phyloP scores from a whole-genome alignment of 2,797 vertebrate genomes.

The Rhadinocentrus ornatus region DNA sequence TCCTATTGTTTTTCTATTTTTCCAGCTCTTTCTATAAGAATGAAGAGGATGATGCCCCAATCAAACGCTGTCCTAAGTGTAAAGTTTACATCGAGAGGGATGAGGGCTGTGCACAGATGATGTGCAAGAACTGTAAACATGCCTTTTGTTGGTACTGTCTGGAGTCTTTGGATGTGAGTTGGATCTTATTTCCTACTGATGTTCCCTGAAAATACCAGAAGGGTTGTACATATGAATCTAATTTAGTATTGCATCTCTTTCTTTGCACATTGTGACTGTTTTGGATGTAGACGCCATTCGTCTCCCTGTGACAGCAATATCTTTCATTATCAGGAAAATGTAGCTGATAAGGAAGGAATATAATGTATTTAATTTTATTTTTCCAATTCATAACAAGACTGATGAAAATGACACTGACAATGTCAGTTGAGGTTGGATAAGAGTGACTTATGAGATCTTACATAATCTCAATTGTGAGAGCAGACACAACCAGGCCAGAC shows the following conservation, averaged over 20 bases:
- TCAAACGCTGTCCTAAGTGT: conserved; percentile 98
- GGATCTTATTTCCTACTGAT: neutral
- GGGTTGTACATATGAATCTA: neutral
- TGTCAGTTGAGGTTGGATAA: conserved; percentile 6
- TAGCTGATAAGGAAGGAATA: conserved; percentile 26
- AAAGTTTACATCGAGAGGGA: conserved; percentile 98
- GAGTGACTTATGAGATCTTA: conserved; percentile 31
- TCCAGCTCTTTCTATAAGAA: conserved; percentile 84
- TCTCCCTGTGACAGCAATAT: conserved; percentile 20
- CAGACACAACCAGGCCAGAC: neutral
- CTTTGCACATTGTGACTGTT: conserved; percentile 2
- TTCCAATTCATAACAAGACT: neutral
- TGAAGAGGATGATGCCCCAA: conserved; percentile 90
- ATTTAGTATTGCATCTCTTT: neutral
- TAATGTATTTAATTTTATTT: conserved; percentile 5
- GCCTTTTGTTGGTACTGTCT: conserved; percentile 99
- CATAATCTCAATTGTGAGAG: conserved; percentile 50
- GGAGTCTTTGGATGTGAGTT: conserved; percentile 97
- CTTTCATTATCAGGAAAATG: conserved; percentile 34
- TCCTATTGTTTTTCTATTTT: neutral
- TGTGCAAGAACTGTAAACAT: conserved; percentile 99
- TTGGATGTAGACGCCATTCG: conserved; percentile 10
- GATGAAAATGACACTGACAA: conserved; percentile 11
- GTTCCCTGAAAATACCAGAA: neutral
- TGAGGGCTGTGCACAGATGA: conserved; percentile 99